Conservation (phyloP, 2,888 invertebrate species). For the Lydus trimaculatus region DNA sequence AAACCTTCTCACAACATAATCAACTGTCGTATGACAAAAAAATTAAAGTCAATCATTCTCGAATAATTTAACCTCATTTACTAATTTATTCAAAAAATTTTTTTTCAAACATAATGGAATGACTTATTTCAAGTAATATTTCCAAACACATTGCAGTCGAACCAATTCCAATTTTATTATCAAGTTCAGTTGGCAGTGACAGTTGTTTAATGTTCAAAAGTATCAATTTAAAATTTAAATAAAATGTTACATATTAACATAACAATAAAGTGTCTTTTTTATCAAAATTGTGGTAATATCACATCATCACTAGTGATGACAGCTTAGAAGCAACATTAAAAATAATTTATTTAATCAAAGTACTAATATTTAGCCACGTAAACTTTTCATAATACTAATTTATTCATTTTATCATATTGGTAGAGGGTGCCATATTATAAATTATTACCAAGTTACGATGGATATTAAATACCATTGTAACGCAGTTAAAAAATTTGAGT, state of each 20-base stretch:
- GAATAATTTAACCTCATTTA: background rate
- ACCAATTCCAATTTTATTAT: background rate
- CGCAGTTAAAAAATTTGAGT: background rate
- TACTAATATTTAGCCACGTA: background rate
- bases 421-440: background rate
- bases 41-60: background rate
- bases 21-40: background rate
- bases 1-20: background rate
- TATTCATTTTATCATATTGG: no score
- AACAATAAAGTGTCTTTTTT: background rate
- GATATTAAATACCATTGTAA: background rate
- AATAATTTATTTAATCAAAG: conserved; percentile 1
- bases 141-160: background rate
- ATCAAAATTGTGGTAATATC: background rate
- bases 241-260: background rate
- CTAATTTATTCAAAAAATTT: background rate
- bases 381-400: no score
- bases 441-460: background rate
- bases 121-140: background rate
- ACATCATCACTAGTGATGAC: background rate
- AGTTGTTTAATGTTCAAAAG: background rate
- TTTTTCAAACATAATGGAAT: background rate
- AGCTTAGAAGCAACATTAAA: background rate
- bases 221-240: background rate
- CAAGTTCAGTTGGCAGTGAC: background rate